A percentile compares a stretch with the other conserved stretches of the same genome.
phyloP scores from a whole-genome alignment of 2,113 vertebrate species.

The Hyaena hyaena region DNA sequence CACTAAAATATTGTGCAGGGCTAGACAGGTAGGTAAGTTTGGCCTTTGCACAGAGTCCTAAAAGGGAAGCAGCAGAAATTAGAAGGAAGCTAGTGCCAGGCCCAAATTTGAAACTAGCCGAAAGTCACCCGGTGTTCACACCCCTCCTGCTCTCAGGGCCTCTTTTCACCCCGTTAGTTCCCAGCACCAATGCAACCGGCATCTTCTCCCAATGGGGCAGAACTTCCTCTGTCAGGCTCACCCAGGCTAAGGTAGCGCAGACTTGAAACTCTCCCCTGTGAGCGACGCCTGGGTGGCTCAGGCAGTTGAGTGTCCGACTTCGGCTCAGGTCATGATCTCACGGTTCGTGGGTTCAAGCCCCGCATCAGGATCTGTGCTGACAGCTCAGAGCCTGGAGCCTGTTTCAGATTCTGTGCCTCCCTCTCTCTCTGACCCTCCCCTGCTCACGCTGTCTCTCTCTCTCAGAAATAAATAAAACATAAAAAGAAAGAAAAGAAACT shows the following conservation, averaged over 20 bases:
- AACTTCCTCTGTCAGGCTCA: not conserved
- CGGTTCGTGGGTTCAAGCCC: too few relatives aligned
- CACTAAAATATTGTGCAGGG: not conserved
- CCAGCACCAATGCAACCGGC: not conserved
- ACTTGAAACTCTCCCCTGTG: not conserved
- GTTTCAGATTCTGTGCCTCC: too few relatives aligned
- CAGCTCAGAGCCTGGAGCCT: too few relatives aligned
- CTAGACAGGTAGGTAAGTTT: not conserved
- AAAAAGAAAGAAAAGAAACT: too few relatives aligned
- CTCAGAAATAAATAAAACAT: too few relatives aligned
- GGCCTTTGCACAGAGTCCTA: too few relatives aligned
- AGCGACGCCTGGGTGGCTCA: too few relatives aligned
- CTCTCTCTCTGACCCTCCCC: too few relatives aligned
- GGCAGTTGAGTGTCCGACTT: too few relatives aligned
- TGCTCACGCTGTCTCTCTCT: too few relatives aligned
- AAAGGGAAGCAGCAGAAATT: not conserved
- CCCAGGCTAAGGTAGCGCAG: rapidly evolving
- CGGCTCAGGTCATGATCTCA: too few relatives aligned
- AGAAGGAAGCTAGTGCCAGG: not conserved
- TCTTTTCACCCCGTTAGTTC: not conserved
- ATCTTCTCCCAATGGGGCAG: not conserved
- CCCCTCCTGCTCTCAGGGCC: not conserved
- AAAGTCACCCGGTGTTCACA: not conserved
- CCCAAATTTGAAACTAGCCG: not conserved
- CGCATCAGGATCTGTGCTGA: too few relatives aligned